Base-by-base conservation (phyloP, 1,140 invertebrate species). In the Drosophila guanche region DNA sequence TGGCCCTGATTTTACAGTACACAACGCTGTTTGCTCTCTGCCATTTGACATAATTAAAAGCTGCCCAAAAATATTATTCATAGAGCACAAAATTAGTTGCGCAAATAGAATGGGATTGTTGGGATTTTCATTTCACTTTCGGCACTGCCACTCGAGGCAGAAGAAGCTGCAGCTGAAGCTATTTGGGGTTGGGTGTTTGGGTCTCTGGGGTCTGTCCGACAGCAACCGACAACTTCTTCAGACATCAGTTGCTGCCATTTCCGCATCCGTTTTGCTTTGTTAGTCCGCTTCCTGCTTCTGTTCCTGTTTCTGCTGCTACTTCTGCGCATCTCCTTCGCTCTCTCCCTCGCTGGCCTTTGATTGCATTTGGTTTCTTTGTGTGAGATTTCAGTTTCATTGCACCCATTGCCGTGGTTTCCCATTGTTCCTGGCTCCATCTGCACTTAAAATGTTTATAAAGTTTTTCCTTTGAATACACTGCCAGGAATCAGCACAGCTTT, bases 391-490 rank as follows among this genome's bases (percentile, higher is more conserved):
- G 78, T 85, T 85, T 86, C 77, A 86, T 86, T 86, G 76, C 63
- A 73, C 60, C 68, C 81, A 77, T 77, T 80, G 69, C 54, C 67
- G 62, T 75, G 65, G 52, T 45, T 76, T 58, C 60, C 53, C 42
- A 46, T 61, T 65, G 72, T 67, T 68, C 59, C 46, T 43, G 45
- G 54, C 75, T 23, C 37, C 60, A 62, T 63, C 73, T 85, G 77
- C 81, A 86, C 81, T 85, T 86, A 77, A 86, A 86, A 85, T 86
- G 81, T 74, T 85, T 85, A 74, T 61, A 81, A 86, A 86, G 56
- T 85, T 63, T 71, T 50, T 43, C 14, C 20, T 16, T 14, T 14
- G 42, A 1, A 55, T 68, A 29, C 63, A 6, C 51, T 68, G 16
- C 25, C 4, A 16, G 4, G 5, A 7, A 29, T 7, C 4, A 62